phyloP scores from a whole-genome alignment of 2,888 invertebrate genomes.

The Xylocampa areola region DNA sequence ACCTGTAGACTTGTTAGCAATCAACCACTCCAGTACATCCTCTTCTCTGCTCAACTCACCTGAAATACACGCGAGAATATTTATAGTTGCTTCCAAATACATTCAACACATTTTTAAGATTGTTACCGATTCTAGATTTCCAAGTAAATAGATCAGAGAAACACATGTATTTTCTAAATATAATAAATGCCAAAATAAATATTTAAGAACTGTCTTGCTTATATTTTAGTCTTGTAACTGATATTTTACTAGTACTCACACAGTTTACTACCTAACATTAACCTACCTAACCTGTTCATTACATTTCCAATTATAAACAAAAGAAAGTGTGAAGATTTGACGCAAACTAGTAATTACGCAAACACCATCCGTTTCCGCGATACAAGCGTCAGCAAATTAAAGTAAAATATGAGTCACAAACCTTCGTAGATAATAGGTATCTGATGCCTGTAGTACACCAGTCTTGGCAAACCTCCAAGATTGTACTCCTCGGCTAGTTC shows the following conservation, averaged over 20 bases:
- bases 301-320: constrained; percentile 46
- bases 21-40: constrained; percentile 97
- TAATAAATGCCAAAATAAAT: constrained; percentile 14
- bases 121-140: constrained; percentile 9
- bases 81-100: constrained; percentile 4
- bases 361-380: constrained; percentile 67
- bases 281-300: constrained; percentile 48
- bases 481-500: constrained; percentile 97
- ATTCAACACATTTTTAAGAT: not conserved
- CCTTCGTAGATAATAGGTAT: constrained; percentile 98
- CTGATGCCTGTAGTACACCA: constrained; percentile 98
- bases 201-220: constrained; percentile 15
- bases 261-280: constrained; percentile 45
- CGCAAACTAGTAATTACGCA: constrained; percentile 59
- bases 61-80: constrained; percentile 57
- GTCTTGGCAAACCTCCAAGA: constrained; percentile 95
- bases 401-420: constrained; percentile 85
- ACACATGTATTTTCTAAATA: constrained; percentile 29
- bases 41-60: constrained; percentile 97
- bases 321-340: constrained; percentile 56
- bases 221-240: constrained; percentile 30
- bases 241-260: constrained; percentile 35
- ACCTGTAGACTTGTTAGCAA: constrained; percentile 97
- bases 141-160: constrained; percentile 36
- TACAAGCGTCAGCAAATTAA: constrained; percentile 70